Percentiles rank a stretch among this genome's conserved stretches.
phyloP scores from a whole-genome alignment of 2,888 invertebrate genomes.

The Drosophila anomelani region DNA sequence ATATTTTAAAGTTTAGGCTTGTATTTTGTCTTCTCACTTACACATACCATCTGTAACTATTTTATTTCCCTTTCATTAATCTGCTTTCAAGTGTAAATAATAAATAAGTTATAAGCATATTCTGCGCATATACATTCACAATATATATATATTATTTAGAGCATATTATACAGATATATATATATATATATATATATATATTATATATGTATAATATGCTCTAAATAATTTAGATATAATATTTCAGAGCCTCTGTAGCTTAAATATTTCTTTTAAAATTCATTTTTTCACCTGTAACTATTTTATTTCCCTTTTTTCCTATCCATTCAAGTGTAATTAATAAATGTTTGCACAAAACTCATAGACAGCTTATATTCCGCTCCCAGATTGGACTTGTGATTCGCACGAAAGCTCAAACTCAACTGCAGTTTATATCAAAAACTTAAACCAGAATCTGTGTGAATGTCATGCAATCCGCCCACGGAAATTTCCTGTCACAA shows the following conservation, averaged over 20 bases:
- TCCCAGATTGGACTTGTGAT: slow-evolving; percentile 4
- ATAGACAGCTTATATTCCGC: background rate
- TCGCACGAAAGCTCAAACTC: slow-evolving; percentile 7
- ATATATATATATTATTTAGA: no score
- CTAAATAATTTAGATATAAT: no score
- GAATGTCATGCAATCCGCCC: slow-evolving; percentile 6
- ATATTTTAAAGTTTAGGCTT: background rate
- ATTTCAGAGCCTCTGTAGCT: background rate
- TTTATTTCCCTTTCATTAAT: no score
- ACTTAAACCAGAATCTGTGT: background rate
- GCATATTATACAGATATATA: no score
- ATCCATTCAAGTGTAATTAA: background rate
- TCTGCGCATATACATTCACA: no score
- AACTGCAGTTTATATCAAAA: slow-evolving; percentile 15
- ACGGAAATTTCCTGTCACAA: slow-evolving; percentile 15
- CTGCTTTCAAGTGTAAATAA: background rate
- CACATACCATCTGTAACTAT: no score
- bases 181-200: no score
- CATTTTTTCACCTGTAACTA: background rate
- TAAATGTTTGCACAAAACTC: background rate
- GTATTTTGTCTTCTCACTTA: no score
- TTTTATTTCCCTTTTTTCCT: background rate
- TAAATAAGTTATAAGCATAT: background rate
- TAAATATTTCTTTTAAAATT: background rate
- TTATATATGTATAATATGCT: no score